phyloP scores from a whole-genome alignment of 2,888 invertebrate genomes.

The Exocentrus adspersus region DNA sequence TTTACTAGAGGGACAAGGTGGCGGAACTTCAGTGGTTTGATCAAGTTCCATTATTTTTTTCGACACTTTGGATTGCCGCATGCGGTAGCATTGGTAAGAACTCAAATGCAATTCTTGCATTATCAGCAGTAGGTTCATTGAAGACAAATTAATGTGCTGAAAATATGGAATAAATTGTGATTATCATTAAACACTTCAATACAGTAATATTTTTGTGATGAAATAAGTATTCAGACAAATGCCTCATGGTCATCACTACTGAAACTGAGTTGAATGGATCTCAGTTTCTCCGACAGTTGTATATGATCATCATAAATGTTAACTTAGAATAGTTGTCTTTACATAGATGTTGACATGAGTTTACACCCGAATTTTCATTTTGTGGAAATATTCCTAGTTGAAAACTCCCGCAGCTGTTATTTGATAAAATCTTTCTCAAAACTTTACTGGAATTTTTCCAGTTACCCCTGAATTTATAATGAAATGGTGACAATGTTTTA shows the following conservation, averaged over 20 bases:
- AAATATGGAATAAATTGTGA: constrained; percentile 25
- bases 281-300: constrained; percentile 45
- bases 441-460: no score
- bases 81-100: constrained; percentile 87
- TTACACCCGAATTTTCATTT: no score
- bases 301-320: constrained; percentile 43
- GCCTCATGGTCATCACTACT: constrained; percentile 47
- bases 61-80: constrained; percentile 79
- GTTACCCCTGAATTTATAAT: no score
- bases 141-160: constrained; percentile 73
- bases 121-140: constrained; percentile 72
- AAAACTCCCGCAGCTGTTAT: no score
- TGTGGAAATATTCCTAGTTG: no score
- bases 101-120: constrained; percentile 76
- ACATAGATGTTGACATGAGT: no score
- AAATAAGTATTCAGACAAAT: constrained; percentile 49
- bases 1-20: constrained; percentile 70
- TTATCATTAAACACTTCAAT: neutral
- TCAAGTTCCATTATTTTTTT: constrained; percentile 74
- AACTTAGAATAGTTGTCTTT: neutral
- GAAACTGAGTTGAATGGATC: constrained; percentile 51
- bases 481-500: no score
- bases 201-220: neutral
- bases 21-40: constrained; percentile 67
- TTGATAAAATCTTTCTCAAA: no score